phyloP scores from a whole-genome alignment of 2,888 invertebrate species.

The Saturnia japonica region DNA sequence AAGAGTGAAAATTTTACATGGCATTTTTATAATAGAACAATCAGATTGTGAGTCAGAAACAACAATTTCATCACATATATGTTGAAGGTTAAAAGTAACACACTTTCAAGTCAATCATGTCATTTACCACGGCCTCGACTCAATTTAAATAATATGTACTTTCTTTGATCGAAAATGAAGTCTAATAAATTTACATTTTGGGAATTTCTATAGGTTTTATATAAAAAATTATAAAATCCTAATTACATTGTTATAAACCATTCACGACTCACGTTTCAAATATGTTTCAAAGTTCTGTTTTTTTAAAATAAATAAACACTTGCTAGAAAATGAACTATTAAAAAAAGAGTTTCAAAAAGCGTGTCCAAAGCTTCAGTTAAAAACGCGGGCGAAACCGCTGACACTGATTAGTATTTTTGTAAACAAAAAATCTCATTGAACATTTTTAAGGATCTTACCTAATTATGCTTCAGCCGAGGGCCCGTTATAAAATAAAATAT shows the following conservation, averaged over 20 bases:
- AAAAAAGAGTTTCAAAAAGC: not conserved
- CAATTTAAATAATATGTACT: too few species aligned
- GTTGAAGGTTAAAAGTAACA: not conserved
- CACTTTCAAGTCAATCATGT: too few species aligned
- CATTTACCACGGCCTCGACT: too few species aligned
- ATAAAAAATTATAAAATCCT: too few species aligned
- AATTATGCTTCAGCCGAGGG: not conserved
- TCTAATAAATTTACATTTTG: too few species aligned
- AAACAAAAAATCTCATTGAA: not conserved
- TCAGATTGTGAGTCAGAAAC: not conserved
- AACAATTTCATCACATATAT: not conserved
- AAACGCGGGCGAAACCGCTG: not conserved
- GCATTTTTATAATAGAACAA: not conserved
- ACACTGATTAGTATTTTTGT: not conserved
- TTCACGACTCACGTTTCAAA: too few species aligned
- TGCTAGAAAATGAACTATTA: too few species aligned
- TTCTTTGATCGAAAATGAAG: too few species aligned
- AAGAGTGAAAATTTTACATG: not conserved
- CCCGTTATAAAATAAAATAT: slow-evolving; percentile 26
- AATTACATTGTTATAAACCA: too few species aligned
- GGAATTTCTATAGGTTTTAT: too few species aligned
- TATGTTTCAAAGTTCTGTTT: too few species aligned
- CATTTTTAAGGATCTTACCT: not conserved
- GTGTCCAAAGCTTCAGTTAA: not conserved
- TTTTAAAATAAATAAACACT: too few species aligned